These are phyloP conservation scores for Oscheius sp. DNA, from an alignment of 1,140 invertebrate genomes.

Conservation along the genomic window DNA sequence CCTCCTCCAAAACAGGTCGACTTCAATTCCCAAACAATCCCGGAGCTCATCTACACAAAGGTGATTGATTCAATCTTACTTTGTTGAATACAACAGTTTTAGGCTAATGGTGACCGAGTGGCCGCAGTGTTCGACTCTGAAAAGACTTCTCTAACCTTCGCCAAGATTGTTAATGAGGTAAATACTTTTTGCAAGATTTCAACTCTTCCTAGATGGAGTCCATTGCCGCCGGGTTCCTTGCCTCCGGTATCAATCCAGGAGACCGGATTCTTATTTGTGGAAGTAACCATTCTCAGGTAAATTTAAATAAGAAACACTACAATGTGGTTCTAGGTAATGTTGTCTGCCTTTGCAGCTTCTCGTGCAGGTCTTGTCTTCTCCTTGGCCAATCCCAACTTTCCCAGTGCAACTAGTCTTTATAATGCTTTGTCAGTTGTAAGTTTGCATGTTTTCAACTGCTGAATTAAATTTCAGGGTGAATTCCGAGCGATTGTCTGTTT, in stretches of 20 bases:
- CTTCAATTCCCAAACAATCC: slow-evolving; percentile 35
- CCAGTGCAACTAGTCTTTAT: slow-evolving; percentile 40
- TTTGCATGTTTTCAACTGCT: neutral
- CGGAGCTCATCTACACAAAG: slow-evolving; percentile 39
- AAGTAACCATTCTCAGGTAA: slow-evolving; percentile 51
- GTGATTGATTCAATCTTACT: neutral
- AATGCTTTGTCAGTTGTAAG: slow-evolving; percentile 42
- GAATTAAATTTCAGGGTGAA: slow-evolving; percentile 42
- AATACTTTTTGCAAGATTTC: slow-evolving; percentile 34
- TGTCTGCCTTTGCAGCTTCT: slow-evolving; percentile 49
- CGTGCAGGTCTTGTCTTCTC: slow-evolving; percentile 56
- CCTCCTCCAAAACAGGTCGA: slow-evolving; percentile 32
- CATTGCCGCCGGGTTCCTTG: slow-evolving; percentile 53
- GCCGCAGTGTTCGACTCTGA: slow-evolving; percentile 57
- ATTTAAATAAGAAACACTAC: neutral
- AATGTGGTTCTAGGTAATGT: slow-evolving; percentile 41
- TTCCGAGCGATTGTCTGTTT: slow-evolving; percentile 53
- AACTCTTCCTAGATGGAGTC: slow-evolving; percentile 49
- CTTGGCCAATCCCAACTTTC: slow-evolving; percentile 54
- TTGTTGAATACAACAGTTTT: neutral
- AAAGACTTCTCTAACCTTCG: slow-evolving; percentile 49
- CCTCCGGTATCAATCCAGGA: slow-evolving; percentile 43
- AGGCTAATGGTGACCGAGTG: slow-evolving; percentile 35
- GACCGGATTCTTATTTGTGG: slow-evolving; percentile 54
- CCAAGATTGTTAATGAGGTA: slow-evolving; percentile 44